A percentile compares a stretch with the other conserved stretches of the same genome.
Conservation (phyloP, 2,113 vertebrate genomes). For the Neoarius graeffei region DNA sequence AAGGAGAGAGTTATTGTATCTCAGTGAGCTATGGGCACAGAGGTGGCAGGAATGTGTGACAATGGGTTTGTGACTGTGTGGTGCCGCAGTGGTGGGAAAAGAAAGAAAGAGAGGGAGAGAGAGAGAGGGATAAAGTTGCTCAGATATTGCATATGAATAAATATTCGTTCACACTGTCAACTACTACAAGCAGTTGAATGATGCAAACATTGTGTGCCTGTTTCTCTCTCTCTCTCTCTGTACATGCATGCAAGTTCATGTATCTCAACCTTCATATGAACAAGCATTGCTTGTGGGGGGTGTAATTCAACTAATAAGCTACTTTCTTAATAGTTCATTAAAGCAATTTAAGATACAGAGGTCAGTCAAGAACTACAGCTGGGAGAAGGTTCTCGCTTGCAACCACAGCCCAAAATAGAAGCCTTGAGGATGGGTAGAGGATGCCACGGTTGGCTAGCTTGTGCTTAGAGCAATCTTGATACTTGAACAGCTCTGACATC, state of each 20-base stretch:
- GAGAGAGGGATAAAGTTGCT: not conserved
- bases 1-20: slow-evolving; percentile 49
- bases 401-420: slow-evolving; percentile 47
- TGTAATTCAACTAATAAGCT: slow-evolving; percentile 42
- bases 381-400: slow-evolving; percentile 15
- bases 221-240: too few species aligned
- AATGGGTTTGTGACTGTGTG: slow-evolving; percentile 33
- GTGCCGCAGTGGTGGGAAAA: not conserved
- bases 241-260: not conserved
- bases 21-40: slow-evolving; percentile 24
- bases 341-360: slow-evolving; percentile 33
- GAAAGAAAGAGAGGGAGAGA: not conserved
- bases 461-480: slow-evolving; percentile 21
- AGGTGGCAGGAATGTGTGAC: slow-evolving; percentile 22
- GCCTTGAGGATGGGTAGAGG: slow-evolving; percentile 33
- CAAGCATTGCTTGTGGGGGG: slow-evolving; percentile 28
- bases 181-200: not conserved
- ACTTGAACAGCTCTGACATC: slow-evolving; percentile 33
- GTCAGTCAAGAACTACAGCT: not conserved
- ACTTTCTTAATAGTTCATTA: slow-evolving; percentile 42
- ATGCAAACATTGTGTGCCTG: not conserved
- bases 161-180: slow-evolving; percentile 15
- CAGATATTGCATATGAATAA: slow-evolving; percentile 15
- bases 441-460: slow-evolving; percentile 24
- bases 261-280: slow-evolving; percentile 4